Evolutionary conservation across 2,113 vertebrate species (phyloP).

Genomic region (Carassius carassius): DNA sequence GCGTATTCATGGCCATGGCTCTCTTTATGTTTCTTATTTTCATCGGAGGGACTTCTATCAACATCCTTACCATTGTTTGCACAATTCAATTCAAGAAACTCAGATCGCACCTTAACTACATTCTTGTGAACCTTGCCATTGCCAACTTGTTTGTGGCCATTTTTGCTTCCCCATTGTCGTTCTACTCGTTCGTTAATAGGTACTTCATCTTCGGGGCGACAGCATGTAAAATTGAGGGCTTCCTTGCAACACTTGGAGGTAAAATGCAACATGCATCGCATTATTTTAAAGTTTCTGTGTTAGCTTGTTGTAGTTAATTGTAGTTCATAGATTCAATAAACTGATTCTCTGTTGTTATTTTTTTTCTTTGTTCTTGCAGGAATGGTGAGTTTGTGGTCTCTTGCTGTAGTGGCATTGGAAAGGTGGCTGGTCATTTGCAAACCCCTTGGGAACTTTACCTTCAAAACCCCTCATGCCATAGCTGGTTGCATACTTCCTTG

Average conservation of each 20-base stretch:
- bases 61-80: slow-evolving; percentile 72
- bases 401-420: slow-evolving; percentile 75
- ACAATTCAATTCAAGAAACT: slow-evolving; percentile 78
- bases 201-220: slow-evolving; percentile 73
- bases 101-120: slow-evolving; percentile 81
- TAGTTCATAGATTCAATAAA: neutral
- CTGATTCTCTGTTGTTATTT: neutral
- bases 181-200: slow-evolving; percentile 72
- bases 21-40: slow-evolving; percentile 74
- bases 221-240: slow-evolving; percentile 79
- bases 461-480: slow-evolving; percentile 71
- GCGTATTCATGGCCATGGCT: slow-evolving; percentile 71
- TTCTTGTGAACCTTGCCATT: slow-evolving; percentile 78
- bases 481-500: slow-evolving; percentile 71
- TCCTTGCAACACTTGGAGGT: slow-evolving; percentile 76
- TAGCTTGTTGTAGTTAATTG: neutral
- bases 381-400: slow-evolving; percentile 79
- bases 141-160: slow-evolving; percentile 74
- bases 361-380: slow-evolving; percentile 60
- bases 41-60: slow-evolving; percentile 66
- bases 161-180: slow-evolving; percentile 73
- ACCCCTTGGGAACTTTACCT: slow-evolving; percentile 73
- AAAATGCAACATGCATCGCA: slow-evolving; percentile 47
- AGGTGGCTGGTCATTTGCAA: slow-evolving; percentile 79
- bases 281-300: neutral